Percentiles rank a stretch among this genome's conserved stretches.
phyloP scores from a whole-genome alignment of 1,140 invertebrate species.

The Anagrus nilaparvatae region DNA sequence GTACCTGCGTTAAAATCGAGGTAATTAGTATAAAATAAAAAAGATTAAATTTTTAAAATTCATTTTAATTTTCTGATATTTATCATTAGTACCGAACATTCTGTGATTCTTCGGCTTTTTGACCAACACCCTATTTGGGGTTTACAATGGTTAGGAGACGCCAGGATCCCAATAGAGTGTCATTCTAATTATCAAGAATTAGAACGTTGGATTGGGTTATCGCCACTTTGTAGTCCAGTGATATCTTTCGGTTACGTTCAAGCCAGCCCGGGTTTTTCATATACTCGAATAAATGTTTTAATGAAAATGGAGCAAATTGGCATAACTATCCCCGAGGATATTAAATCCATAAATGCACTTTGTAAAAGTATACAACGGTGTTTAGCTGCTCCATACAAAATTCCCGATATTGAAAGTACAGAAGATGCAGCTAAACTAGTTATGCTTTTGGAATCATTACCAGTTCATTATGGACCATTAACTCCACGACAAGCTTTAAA shows the following conservation, averaged over 20 bases:
- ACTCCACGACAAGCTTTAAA: constrained; percentile 34
- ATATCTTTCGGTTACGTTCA: constrained; percentile 37
- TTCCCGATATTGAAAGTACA: constrained; percentile 27
- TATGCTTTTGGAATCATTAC: constrained; percentile 29
- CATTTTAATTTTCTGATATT: no score
- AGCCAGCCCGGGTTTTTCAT: constrained; percentile 32
- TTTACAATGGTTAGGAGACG: constrained; percentile 37
- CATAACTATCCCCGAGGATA: constrained; percentile 21
- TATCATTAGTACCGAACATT: constrained; percentile 20
- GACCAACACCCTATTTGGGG: constrained; percentile 41
- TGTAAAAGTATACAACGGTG: constrained; percentile 35
- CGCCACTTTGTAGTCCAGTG: constrained; percentile 30
- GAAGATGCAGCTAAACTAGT: constrained; percentile 29
- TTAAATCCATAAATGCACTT: constrained; percentile 25
- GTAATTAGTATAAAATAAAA: no score
- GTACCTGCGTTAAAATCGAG: constrained; percentile 21
- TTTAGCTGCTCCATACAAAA: constrained; percentile 32
- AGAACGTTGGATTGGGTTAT: constrained; percentile 36
- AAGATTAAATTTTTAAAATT: background rate
- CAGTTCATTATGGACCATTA: constrained; percentile 33
- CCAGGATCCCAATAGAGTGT: constrained; percentile 32
- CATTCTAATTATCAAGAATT: constrained; percentile 34
- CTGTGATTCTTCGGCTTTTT: constrained; percentile 32
- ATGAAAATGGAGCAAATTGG: constrained; percentile 34
- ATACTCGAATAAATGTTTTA: constrained; percentile 34